Percentiles rank a stretch among this genome's conserved stretches.
Evolutionary conservation across 30 jellyfish, hydroid and myxozoan species (phyloP).

Genomic region (Pelagia noctiluca): DNA sequence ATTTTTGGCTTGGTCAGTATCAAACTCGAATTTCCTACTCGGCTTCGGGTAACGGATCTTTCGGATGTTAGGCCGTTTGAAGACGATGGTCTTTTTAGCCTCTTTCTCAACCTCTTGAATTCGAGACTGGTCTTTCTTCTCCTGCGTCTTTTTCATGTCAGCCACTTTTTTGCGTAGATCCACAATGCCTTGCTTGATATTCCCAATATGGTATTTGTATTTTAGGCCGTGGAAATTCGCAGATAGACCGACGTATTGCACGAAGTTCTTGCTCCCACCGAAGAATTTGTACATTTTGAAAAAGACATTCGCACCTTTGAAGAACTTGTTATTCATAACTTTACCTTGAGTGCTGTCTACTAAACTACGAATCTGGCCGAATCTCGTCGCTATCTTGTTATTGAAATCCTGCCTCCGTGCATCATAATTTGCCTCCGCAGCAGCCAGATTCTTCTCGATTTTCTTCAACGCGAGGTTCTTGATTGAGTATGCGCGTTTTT

Average conservation of each 20-base stretch:
- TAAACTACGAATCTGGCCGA: background rate
- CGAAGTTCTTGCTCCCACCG: constrained; percentile 33
- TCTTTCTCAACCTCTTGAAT: constrained; percentile 20
- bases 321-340: background rate
- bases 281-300: background rate
- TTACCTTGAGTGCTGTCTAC: constrained; percentile 4
- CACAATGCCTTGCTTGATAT: background rate
- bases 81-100: background rate
- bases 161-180: constrained; percentile 10
- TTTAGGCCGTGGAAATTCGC: background rate
- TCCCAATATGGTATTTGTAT: constrained; percentile 8
- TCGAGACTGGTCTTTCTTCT: constrained; percentile 36
- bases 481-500: constrained; percentile 38
- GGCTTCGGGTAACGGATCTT: constrained; percentile 18
- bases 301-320: background rate
- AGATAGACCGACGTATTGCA: constrained; percentile 40
- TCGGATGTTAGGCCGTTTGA: constrained; percentile 4
- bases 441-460: constrained; percentile 3
- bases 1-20: constrained; percentile 17
- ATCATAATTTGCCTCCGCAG: background rate
- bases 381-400: background rate
- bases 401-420: background rate
- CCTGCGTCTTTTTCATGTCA: background rate
- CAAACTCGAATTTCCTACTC: constrained; percentile 12
- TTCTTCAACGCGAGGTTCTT: constrained; percentile 18